Percentiles rank a stretch among this genome's conserved stretches.
Conservation (phyloP, 1,140 invertebrate genomes). For the Papilio machaon region DNA sequence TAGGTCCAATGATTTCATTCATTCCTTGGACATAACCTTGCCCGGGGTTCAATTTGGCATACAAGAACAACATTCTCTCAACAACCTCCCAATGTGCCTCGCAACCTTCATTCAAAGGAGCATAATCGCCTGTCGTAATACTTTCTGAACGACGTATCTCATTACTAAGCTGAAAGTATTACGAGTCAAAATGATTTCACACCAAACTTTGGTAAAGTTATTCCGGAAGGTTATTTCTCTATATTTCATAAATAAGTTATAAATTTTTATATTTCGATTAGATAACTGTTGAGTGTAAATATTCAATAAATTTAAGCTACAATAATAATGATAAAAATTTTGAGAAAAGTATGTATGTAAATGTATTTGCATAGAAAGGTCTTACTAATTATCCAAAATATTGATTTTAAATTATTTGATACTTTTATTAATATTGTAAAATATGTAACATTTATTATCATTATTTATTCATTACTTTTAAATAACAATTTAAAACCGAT, state of each 20-base stretch:
- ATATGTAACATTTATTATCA: no score
- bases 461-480: no score
- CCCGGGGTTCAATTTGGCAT: constrained; percentile 98
- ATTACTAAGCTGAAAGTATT: constrained; percentile 61
- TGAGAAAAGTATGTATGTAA: no score
- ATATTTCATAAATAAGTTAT: no score
- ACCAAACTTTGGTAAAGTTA: no score
- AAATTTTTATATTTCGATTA: no score
- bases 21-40: constrained; percentile 99
- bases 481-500: no score
- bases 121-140: constrained; percentile 84
- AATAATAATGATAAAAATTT: no score
- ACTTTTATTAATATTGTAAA: no score
- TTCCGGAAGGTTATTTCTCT: no score
- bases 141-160: constrained; percentile 64
- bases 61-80: constrained; percentile 97
- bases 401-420: background rate
- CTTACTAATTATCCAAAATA: constrained; percentile 36
- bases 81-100: constrained; percentile 99
- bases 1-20: constrained; percentile 99
- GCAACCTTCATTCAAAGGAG: constrained; percentile 89
- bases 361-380: background rate
- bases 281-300: no score
- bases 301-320: no score
- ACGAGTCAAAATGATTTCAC: background rate